Evolutionary conservation across 2,113 vertebrate species (phyloP).

Genomic region (Serinus canaria): DNA sequence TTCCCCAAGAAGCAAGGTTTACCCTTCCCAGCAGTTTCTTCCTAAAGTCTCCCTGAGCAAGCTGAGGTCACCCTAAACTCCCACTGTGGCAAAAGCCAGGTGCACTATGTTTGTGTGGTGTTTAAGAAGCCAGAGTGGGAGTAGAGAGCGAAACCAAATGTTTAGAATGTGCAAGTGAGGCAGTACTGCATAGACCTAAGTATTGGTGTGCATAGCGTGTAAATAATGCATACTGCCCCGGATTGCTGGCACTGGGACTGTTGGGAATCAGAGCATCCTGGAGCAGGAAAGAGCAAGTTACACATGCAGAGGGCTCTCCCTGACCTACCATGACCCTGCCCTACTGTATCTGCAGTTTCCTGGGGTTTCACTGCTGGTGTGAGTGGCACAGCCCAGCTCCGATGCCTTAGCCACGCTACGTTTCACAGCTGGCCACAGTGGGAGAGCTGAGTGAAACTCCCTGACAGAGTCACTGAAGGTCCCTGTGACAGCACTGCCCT

Average conservation of each 20-base stretch:
- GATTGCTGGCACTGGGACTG: not conserved
- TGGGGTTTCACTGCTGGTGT: not conserved
- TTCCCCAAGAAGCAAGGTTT: not conserved
- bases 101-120: not conserved
- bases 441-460: not conserved
- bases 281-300: not conserved
- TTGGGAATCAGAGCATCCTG: not conserved
- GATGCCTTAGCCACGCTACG: not conserved
- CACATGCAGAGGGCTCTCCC: not conserved
- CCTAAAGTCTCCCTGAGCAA: not conserved
- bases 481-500: not conserved
- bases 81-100: not conserved
- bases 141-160: not conserved
- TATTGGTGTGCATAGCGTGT: not conserved
- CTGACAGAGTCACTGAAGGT: not conserved
- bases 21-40: not conserved
- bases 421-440: not conserved
- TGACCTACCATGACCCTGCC: not conserved
- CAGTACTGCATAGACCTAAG: not conserved
- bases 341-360: not conserved
- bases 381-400: not conserved
- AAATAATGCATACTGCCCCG: not conserved
- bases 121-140: not conserved
- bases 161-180: not conserved
- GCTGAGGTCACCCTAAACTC: not conserved